These are phyloP conservation scores for Sapayoa aenigma DNA, from an alignment of 2,113 vertebrate genomes.

Conservation along the genomic window DNA sequence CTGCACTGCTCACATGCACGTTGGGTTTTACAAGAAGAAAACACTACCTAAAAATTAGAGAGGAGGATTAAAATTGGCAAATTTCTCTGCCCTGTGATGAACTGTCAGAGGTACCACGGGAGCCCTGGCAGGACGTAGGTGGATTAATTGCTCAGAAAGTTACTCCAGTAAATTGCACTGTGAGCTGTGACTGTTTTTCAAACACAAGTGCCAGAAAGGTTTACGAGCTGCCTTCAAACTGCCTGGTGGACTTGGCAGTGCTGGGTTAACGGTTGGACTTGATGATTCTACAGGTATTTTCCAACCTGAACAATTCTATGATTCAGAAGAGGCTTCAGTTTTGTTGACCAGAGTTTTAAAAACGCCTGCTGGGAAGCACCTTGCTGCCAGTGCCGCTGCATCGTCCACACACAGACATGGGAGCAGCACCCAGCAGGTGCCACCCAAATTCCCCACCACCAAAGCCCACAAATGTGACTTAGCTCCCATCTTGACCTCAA, in stretches of 20 bases:
- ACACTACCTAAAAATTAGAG: neutral
- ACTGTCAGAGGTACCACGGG: neutral
- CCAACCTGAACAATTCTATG: neutral
- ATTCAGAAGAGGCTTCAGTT: neutral
- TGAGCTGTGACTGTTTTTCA: neutral
- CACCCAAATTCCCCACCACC: neutral
- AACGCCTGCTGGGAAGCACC: neutral
- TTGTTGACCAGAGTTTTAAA: neutral
- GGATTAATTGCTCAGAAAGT: constrained; percentile 39
- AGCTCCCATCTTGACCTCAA: neutral
- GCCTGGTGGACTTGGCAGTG: neutral
- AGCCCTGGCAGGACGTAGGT: neutral
- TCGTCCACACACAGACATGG: neutral
- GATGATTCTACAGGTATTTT: neutral
- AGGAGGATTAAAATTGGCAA: neutral
- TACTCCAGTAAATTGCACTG: neutral
- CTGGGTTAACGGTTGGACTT: neutral
- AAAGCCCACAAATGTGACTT: fast-evolving
- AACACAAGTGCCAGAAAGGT: neutral
- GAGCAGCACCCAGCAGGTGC: neutral
- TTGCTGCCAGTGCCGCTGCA: neutral
- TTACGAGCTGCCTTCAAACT: neutral
- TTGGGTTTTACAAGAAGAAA: neutral
- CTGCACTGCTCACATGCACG: fast-evolving
- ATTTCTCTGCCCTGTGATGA: neutral